Percentiles rank a stretch among this genome's conserved stretches.
phyloP scores from a whole-genome alignment of 1,140 invertebrate species.

The Bradynema listronoti region DNA sequence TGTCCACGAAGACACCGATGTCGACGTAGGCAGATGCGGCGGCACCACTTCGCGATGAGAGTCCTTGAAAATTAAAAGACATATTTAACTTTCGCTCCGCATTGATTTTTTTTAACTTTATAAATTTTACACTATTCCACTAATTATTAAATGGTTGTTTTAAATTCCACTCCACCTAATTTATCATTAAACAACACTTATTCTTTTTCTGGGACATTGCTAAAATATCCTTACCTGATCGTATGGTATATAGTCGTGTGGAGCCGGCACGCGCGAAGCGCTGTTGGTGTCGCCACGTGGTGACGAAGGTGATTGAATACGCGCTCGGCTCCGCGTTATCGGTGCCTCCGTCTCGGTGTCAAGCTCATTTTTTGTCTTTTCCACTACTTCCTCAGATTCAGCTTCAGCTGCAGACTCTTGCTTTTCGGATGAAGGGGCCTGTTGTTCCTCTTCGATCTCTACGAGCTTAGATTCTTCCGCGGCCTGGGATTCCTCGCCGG shows the following conservation, averaged over 20 bases:
- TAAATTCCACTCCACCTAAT: neutral
- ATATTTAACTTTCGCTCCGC: neutral
- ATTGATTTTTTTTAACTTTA: neutral
- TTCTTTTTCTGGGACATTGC: no score
- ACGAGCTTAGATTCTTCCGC: constrained; percentile 27
- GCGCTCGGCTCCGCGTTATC: constrained; percentile 17
- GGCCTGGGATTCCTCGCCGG: constrained; percentile 21
- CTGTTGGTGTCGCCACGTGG: constrained; percentile 20
- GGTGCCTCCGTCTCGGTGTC: constrained; percentile 19
- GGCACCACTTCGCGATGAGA: constrained; percentile 42
- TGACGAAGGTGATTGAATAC: constrained; percentile 51
- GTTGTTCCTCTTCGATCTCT: no score
- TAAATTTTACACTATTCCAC: neutral
- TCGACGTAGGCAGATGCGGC: constrained; percentile 42
- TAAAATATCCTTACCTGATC: constrained; percentile 50
- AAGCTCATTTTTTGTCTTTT: constrained; percentile 11
- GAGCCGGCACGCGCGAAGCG: constrained; percentile 23
- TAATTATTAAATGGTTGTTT: neutral
- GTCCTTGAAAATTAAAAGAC: constrained; percentile 35
- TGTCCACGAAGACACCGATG: constrained; percentile 52
- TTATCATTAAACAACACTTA: neutral
- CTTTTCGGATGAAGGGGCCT: no score
- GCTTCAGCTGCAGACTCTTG: no score
- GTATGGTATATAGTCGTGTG: constrained; percentile 50
- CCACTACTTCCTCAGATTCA: constrained; percentile 4